Percentiles rank a stretch among this genome's conserved stretches.
Evolutionary conservation across 1,140 invertebrate species (phyloP).

Genomic region (Drosophila suzukii): DNA sequence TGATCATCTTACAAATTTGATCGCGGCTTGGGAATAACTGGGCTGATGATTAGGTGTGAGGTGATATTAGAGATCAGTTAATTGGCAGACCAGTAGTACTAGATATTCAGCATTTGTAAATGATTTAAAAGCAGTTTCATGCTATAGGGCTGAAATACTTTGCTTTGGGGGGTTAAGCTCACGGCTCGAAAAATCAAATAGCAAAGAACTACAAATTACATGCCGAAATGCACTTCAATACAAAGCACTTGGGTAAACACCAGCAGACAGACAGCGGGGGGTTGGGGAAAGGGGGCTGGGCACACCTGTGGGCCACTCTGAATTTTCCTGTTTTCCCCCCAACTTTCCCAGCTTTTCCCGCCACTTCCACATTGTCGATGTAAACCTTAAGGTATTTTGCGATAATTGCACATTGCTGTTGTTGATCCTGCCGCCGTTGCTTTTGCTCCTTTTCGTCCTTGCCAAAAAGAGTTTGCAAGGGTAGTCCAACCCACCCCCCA

Average conservation of each 20-base stretch:
- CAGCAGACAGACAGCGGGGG: conserved; percentile 21
- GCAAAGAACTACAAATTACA: conserved; percentile 82
- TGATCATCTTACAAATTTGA: conserved; percentile 10
- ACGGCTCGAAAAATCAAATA: conserved; percentile 71
- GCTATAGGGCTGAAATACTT: neutral
- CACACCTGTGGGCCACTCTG: conserved; percentile 51
- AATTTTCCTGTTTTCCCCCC: conserved; percentile 21
- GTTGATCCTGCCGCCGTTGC: conserved; percentile 37
- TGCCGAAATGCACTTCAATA: conserved; percentile 82
- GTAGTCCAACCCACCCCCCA: neutral
- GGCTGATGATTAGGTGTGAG: conserved; percentile 13
- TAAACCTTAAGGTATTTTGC: conserved; percentile 83
- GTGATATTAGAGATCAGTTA: neutral
- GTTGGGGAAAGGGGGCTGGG: neutral
- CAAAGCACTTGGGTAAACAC: conserved; percentile 79
- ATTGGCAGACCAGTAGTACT: neutral
- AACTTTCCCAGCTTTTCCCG: neutral
- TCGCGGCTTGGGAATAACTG: conserved; percentile 9
- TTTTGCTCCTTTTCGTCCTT: too few relatives aligned
- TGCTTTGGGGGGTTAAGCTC: conserved; percentile 16
- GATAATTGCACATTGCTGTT: conserved; percentile 83
- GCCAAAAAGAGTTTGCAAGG: conserved; percentile 66
- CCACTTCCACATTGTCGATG: conserved; percentile 53
- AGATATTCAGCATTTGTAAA: too few relatives aligned
- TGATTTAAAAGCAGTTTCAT: neutral